Percentiles rank a stretch among this genome's conserved stretches.
phyloP scores from a whole-genome alignment of 1,140 invertebrate species.

The Drosophila aff. region DNA sequence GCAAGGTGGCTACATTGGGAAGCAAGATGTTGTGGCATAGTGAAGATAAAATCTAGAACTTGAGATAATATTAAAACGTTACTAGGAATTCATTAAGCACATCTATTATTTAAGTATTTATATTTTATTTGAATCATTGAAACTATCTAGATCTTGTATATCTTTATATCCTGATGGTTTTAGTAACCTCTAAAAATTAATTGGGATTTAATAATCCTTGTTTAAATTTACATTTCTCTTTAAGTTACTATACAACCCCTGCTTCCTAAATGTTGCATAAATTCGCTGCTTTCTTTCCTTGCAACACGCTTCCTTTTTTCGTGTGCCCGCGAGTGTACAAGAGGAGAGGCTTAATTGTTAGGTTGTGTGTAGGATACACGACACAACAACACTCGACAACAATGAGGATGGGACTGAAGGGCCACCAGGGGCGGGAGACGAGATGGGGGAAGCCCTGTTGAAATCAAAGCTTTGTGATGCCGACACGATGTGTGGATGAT shows the following conservation, averaged over 20 bases:
- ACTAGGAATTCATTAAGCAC: neutral
- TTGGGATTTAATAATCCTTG: too few relatives aligned
- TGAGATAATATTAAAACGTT: neutral
- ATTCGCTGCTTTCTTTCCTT: slow-evolving; percentile 60
- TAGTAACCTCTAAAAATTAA: neutral
- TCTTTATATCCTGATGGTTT: neutral
- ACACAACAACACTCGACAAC: slow-evolving; percentile 69
- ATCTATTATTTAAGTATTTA: neutral
- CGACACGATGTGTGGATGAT: slow-evolving; percentile 72
- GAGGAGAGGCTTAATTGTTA: slow-evolving; percentile 76
- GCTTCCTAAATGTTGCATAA: slow-evolving; percentile 43
- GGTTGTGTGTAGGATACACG: slow-evolving; percentile 73
- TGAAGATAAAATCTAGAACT: neutral
- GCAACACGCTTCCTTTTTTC: slow-evolving; percentile 23
- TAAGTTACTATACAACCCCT: neutral
- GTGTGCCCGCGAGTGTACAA: slow-evolving; percentile 44
- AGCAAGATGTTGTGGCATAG: neutral
- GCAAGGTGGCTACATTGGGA: slow-evolving; percentile 50
- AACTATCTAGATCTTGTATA: neutral
- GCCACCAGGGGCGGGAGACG: neutral
- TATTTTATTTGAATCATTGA: neutral
- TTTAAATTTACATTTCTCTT: neutral
- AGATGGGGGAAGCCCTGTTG: slow-evolving; percentile 63
- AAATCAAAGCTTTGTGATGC: slow-evolving; percentile 82
- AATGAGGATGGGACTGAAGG: slow-evolving; percentile 47